A percentile compares a stretch with the other conserved stretches of the same genome.
Evolutionary conservation across 2,888 invertebrate species (phyloP).

Genomic region (Apoda limacodes): DNA sequence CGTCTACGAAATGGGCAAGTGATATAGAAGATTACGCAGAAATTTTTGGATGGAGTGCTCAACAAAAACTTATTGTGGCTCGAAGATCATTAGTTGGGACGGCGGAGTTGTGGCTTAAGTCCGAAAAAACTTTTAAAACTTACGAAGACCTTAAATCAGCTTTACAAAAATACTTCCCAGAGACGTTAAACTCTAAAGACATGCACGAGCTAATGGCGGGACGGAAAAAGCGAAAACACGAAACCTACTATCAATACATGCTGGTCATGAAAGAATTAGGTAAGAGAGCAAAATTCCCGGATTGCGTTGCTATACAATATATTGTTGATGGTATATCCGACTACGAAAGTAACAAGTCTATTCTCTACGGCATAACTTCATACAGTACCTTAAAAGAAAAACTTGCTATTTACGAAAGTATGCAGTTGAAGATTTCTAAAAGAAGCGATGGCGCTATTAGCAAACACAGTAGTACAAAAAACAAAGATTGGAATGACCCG

Average conservation of each 20-base stretch:
- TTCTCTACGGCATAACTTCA: constrained; percentile 17
- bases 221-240: constrained; percentile 14
- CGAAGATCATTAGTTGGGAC: constrained; percentile 16
- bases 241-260: constrained; percentile 19
- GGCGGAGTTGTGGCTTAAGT: constrained; percentile 17
- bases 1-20: constrained; percentile 13
- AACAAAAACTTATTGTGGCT: constrained; percentile 18
- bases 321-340: constrained; percentile 21
- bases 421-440: constrained; percentile 4
- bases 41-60: constrained; percentile 17
- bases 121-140: constrained; percentile 15
- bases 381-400: constrained; percentile 18
- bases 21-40: constrained; percentile 21
- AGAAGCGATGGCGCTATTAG: too few relatives aligned
- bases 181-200: constrained; percentile 13
- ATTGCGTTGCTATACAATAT: constrained; percentile 21
- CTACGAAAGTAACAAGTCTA: constrained; percentile 16
- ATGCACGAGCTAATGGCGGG: constrained; percentile 20
- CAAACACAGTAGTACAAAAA: not conserved
- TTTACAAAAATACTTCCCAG: too few relatives aligned
- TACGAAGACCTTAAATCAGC: constrained; percentile 19
- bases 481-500: not conserved
- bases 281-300: constrained; percentile 18
- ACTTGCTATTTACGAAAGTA: constrained; percentile 13
- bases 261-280: constrained; percentile 21